These are phyloP conservation scores for Pherbina coryleti DNA, from an alignment of 2,888 invertebrate species.

Conservation along the genomic window DNA sequence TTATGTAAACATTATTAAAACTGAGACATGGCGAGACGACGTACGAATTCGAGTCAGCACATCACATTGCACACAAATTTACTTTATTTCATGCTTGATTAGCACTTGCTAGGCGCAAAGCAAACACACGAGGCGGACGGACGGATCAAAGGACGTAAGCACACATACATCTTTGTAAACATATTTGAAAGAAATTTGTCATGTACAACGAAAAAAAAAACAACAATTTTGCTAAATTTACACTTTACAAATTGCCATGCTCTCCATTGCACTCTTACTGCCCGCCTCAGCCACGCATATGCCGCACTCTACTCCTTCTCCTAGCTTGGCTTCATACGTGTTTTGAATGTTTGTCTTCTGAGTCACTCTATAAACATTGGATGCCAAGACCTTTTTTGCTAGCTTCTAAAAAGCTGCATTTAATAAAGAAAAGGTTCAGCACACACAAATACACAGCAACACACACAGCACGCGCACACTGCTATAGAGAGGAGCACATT, in stretches of 20 bases:
- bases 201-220: conserved; percentile 22
- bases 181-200: conserved; percentile 45
- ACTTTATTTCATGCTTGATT: conserved; percentile 50
- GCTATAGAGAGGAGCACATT: neutral
- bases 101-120: conserved; percentile 46
- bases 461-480: neutral
- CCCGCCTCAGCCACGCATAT: neutral
- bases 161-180: conserved; percentile 12
- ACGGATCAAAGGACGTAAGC: neutral
- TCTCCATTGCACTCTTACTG: neutral
- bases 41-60: neutral
- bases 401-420: conserved; percentile 28
- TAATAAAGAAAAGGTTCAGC: conserved; percentile 23
- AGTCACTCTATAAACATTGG: conserved; percentile 47
- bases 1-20: conserved; percentile 22
- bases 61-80: conserved; percentile 7
- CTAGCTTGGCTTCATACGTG: neutral
- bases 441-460: neutral
- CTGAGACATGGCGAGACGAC: conserved; percentile 10
- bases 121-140: conserved; percentile 24
- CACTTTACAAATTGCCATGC: conserved; percentile 43
- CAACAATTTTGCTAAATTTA: conserved; percentile 44
- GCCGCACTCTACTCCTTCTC: neutral
- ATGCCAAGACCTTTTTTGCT: conserved; percentile 28
- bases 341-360: conserved; percentile 28